Base-by-base conservation (phyloP, 2,113 vertebrate species). In the Zosterops pallidus region DNA sequence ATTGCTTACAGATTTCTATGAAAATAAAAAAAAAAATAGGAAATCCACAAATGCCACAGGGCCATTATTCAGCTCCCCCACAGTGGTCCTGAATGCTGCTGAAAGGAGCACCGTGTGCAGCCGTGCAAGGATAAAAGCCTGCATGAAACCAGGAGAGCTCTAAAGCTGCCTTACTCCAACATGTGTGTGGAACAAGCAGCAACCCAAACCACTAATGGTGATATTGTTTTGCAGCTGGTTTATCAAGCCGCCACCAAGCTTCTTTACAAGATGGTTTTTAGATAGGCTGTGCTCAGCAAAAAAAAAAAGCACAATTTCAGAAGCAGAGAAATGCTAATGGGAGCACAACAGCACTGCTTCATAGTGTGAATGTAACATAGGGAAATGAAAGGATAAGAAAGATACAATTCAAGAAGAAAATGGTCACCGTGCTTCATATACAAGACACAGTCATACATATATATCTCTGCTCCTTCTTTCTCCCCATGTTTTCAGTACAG, bases 51-150 rank as follows among this genome's bases (percentile, higher is more conserved):
- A 74, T 76, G 79, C 57, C 13, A 0, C 47, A 85, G 74, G 50
- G 47, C 42, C 46, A 67, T 88, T 89, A 85, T 94, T 86, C 56
- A 72, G 57, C 62, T 91, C 94, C 89, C 87, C 84, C 37, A 35
- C 3, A 0, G 78, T 25, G 81, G 83, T 83, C 35, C 82, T 88
- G 91, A 91, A 85, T 7, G 53, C 63, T 85, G 67, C 80, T 91
- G 91, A 82, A 84, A 89, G 42, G 37, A 88, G 42, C 75, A 74
- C 59, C 47, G 26, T 8, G 59, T 70, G 85, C 78, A 86, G 85
- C 47, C 7, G 0, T 55, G 74, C 74, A 64, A 50, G 39, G 14
- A 89, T 21, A 82, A 95, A 90, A 92, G 72, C 70, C 57, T 69
- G n/a, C 47, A n/a, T 6, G 50, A 85, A 83, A 86, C 55, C 63